A percentile compares a stretch with the other conserved stretches of the same genome.
Evolutionary conservation across 2,888 invertebrate species (phyloP).

Genomic region (Tenthredo mesomela): DNA sequence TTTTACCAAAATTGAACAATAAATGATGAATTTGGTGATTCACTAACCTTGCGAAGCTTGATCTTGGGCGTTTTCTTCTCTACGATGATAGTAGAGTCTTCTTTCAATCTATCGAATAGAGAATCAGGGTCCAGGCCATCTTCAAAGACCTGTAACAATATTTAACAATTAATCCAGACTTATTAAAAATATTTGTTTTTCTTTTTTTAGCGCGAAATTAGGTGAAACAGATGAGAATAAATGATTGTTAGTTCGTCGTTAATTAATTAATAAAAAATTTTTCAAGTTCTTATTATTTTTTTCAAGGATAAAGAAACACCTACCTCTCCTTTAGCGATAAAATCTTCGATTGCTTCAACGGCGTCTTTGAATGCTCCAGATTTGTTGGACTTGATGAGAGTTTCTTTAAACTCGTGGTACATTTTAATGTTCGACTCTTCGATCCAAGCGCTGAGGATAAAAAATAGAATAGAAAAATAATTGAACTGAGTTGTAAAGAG

Average conservation of each 20-base stretch:
- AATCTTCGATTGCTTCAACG: conserved; percentile 89
- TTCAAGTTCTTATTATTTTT: conserved; percentile 10
- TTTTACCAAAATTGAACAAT: background rate
- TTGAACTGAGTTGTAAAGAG: conserved; percentile 34
- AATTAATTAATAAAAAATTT: conserved; percentile 42
- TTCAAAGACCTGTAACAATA: conserved; percentile 76
- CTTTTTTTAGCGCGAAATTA: background rate
- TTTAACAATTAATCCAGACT: background rate
- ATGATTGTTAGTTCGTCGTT: conserved; percentile 33
- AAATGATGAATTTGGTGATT: conserved; percentile 4
- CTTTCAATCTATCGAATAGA: conserved; percentile 87
- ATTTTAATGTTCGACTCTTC: conserved; percentile 91
- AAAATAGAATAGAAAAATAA: conserved; percentile 53
- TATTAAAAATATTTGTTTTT: background rate
- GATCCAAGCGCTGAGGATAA: conserved; percentile 90
- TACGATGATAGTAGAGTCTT: conserved; percentile 78
- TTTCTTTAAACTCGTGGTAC: conserved; percentile 89
- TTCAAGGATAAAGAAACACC: conserved; percentile 60
- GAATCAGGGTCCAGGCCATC: conserved; percentile 84
- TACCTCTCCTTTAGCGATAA: conserved; percentile 86
- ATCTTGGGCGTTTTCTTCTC: conserved; percentile 75
- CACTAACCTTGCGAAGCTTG: conserved; percentile 77
- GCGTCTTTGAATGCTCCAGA: conserved; percentile 89
- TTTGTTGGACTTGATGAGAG: conserved; percentile 88
- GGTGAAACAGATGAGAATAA: background rate